Percentiles rank a stretch among this genome's conserved stretches.
phyloP scores from a whole-genome alignment of 2,888 invertebrate species.

The Dynastes grantii region DNA sequence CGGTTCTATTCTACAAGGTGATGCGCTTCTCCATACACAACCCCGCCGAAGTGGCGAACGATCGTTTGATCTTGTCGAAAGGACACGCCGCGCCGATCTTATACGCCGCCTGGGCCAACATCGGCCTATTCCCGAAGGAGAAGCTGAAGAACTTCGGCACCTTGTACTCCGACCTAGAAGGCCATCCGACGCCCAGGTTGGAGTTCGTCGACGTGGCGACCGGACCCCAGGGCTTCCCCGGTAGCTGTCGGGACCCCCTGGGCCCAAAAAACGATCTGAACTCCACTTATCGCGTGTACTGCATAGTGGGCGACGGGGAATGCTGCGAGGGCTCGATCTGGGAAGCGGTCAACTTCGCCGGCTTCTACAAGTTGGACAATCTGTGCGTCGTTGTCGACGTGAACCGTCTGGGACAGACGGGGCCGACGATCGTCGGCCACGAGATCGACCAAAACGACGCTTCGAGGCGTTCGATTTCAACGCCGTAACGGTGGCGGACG shows the following conservation, averaged over 20 bases:
- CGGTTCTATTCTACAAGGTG: constrained; percentile 47
- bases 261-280: too few relatives aligned
- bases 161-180: constrained; percentile 92
- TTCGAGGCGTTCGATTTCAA: constrained; percentile 90
- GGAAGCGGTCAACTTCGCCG: constrained; percentile 94
- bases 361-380: constrained; percentile 93
- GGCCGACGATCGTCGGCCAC: constrained; percentile 91
- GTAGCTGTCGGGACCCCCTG: constrained; percentile 93
- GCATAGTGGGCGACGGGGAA: constrained; percentile 95
- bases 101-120: constrained; percentile 97
- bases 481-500: constrained; percentile 88
- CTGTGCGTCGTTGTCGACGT: constrained; percentile 93
- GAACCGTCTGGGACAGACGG: constrained; percentile 95
- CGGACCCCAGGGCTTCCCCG: constrained; percentile 93
- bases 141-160: constrained; percentile 89
- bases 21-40: constrained; percentile 36
- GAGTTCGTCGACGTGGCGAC: constrained; percentile 97
- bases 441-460: constrained; percentile 84
- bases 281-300: constrained; percentile 90
- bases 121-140: constrained; percentile 85
- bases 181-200: constrained; percentile 95
- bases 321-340: constrained; percentile 95
- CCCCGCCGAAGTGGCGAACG: constrained; percentile 46
- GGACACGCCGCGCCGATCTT: constrained; percentile 97
- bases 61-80: constrained; percentile 83